These are phyloP conservation scores for Falco novaeseelandiae DNA, from an alignment of 2,797 vertebrate genomes.

Conservation along the genomic window DNA sequence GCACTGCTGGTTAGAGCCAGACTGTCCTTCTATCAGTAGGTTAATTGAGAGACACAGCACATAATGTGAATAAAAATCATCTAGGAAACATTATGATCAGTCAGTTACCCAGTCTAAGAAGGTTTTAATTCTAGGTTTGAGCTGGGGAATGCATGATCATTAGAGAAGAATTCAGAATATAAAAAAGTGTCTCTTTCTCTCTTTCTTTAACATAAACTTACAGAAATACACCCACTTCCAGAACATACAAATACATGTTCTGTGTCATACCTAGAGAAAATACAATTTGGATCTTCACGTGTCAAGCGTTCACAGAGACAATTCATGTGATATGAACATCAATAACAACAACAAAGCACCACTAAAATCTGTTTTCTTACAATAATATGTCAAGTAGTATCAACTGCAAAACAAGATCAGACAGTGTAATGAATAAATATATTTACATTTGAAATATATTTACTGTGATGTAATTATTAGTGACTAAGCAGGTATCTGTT, in stretches of 20 bases:
- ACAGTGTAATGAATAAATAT: not conserved
- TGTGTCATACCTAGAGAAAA: not conserved
- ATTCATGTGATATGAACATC: not conserved
- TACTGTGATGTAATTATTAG: not conserved
- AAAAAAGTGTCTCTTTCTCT: not conserved
- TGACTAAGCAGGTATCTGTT: not conserved
- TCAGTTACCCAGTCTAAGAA: not conserved
- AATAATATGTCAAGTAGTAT: not conserved
- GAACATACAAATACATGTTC: not conserved
- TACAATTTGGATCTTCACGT: not conserved
- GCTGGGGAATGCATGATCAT: not conserved
- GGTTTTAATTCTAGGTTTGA: not conserved
- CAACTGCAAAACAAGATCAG: not conserved
- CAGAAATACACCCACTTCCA: not conserved
- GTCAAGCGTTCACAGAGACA: not conserved
- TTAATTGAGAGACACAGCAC: constrained; percentile 10
- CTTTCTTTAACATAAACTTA: not conserved
- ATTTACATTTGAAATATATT: not conserved
- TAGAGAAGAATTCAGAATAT: not conserved
- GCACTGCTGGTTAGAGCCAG: not conserved
- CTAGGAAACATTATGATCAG: not conserved
- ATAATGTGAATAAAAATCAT: not conserved
- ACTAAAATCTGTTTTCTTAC: not conserved
- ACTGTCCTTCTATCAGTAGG: not conserved
- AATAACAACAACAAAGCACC: not conserved